Conservation (phyloP, 2,888 invertebrate species). For the Ennomos erosarius region DNA sequence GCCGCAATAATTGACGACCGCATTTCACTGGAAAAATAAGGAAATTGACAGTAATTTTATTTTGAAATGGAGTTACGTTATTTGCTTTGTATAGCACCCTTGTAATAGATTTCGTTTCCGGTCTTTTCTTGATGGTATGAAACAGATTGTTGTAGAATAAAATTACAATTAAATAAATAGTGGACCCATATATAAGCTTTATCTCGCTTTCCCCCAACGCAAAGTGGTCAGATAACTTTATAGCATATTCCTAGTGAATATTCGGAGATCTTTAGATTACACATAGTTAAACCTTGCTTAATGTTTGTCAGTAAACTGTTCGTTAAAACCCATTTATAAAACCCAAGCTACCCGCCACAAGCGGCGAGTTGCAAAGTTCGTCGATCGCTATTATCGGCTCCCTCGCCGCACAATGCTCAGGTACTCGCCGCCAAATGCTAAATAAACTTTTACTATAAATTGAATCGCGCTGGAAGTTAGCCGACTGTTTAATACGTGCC, state of each 20-base stretch:
- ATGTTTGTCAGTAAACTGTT: no score
- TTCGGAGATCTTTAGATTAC: neutral
- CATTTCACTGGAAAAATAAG: neutral
- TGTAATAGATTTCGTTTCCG: slow-evolving; percentile 2
- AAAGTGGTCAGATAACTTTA: no score
- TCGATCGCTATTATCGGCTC: slow-evolving; percentile 9
- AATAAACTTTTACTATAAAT: slow-evolving; percentile 23
- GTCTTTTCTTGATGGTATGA: neutral
- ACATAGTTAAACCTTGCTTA: neutral
- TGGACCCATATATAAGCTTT: no score
- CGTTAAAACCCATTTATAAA: no score
- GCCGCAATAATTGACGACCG: neutral
- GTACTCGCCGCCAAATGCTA: slow-evolving; percentile 7
- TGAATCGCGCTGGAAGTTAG: slow-evolving; percentile 20
- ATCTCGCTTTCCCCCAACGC: no score
- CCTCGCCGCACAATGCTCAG: slow-evolving; percentile 3
- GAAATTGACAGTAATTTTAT: neutral
- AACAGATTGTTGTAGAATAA: no score
- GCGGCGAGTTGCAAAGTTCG: slow-evolving; percentile 1
- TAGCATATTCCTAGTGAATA: no score
- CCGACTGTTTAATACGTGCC: slow-evolving; percentile 10
- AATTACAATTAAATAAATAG: no score
- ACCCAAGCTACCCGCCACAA: neutral
- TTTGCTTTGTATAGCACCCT: neutral
- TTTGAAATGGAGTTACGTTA: neutral